Evolutionary conservation across 2,888 invertebrate genomes (phyloP).

Genomic region (Spilosoma lubricipeda): DNA sequence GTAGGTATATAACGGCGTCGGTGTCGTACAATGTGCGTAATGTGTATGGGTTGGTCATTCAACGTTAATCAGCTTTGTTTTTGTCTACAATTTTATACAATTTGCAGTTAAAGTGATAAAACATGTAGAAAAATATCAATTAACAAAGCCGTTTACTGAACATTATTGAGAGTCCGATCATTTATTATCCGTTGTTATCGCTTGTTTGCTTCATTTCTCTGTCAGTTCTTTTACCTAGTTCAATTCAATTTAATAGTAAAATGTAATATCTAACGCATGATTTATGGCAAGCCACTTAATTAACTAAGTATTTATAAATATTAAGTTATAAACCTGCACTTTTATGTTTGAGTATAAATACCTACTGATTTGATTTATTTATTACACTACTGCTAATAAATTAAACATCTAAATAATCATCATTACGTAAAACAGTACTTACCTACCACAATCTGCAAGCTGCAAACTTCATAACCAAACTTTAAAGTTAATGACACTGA

Average conservation of each 20-base stretch:
- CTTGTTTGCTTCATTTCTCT: slow-evolving; percentile 71
- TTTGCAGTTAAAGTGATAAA: slow-evolving; percentile 66
- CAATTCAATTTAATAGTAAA: slow-evolving; percentile 34
- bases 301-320: background rate
- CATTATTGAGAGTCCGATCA: slow-evolving; percentile 68
- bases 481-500: background rate
- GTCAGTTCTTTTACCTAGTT: slow-evolving; percentile 79
- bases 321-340: background rate
- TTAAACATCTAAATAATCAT: background rate
- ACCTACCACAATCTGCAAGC: background rate
- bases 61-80: slow-evolving; percentile 39
- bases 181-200: slow-evolving; percentile 76
- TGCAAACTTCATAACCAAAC: background rate
- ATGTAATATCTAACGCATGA: slow-evolving; percentile 28
- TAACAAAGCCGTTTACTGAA: slow-evolving; percentile 74
- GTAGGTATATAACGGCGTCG: background rate
- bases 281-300: slow-evolving; percentile 27
- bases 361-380: background rate
- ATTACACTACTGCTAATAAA: background rate
- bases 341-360: slow-evolving; percentile 1
- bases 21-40: slow-evolving; percentile 17
- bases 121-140: slow-evolving; percentile 70
- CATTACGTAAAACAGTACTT: background rate
- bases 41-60: slow-evolving; percentile 6
- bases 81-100: slow-evolving; percentile 56